Evolutionary conservation across 2,888 invertebrate species (phyloP).

Genomic region (Ochropleura leucogaster): DNA sequence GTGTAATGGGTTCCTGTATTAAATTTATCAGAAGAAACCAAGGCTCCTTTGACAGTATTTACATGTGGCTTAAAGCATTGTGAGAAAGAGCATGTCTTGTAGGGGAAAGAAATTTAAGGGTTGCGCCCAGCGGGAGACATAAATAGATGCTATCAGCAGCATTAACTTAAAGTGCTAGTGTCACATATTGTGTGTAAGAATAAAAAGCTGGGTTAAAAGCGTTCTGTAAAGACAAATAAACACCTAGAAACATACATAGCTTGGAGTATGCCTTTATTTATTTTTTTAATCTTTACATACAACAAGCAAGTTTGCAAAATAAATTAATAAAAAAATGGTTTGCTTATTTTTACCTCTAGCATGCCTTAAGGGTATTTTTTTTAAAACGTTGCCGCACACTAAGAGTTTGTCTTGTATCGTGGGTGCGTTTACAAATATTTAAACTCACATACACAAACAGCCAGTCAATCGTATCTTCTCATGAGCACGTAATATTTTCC

Average conservation of each 20-base stretch:
- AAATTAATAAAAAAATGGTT: too few species aligned
- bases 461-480: too few species aligned
- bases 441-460: too few species aligned
- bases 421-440: too few species aligned
- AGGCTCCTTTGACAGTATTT: conserved; percentile 4
- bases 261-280: not conserved
- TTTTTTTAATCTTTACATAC: not conserved
- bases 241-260: not conserved
- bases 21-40: not conserved
- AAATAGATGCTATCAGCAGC: conserved; percentile 52
- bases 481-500: not conserved
- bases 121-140: conserved; percentile 54
- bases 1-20: not conserved
- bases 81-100: conserved; percentile 16
- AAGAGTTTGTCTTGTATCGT: too few species aligned
- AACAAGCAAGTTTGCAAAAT: not conserved
- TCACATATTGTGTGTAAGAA: conserved; percentile 48
- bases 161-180: conserved; percentile 47
- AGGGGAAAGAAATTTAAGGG: conserved; percentile 39
- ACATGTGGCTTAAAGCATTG: conserved; percentile 22
- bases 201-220: conserved; percentile 22
- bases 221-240: not conserved
- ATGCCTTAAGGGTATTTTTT: too few species aligned
- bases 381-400: too few species aligned
- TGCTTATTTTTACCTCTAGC: not conserved